Conservation (phyloP, 2,888 invertebrate genomes). For the Pachydiplax longipennis region DNA sequence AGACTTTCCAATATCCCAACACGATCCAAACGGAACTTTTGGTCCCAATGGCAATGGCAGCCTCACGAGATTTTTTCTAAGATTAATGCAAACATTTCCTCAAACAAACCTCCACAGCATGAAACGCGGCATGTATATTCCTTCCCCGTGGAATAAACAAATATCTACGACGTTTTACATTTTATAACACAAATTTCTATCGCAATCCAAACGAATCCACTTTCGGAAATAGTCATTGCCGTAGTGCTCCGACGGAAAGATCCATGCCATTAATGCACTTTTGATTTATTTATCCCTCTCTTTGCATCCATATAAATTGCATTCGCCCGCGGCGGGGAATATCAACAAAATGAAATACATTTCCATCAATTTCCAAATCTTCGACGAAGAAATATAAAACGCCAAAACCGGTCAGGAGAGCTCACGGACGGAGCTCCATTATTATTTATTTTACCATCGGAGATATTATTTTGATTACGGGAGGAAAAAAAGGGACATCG, state of each 20-base stretch:
- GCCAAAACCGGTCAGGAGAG: background rate
- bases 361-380: constrained; percentile 1
- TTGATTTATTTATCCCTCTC: background rate
- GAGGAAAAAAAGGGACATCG: background rate
- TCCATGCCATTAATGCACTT: background rate
- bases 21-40: too few relatives aligned
- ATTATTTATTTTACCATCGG: background rate
- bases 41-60: too few relatives aligned
- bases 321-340: background rate
- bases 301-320: background rate
- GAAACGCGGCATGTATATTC: too few relatives aligned
- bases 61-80: too few relatives aligned
- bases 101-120: too few relatives aligned
- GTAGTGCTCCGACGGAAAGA: background rate
- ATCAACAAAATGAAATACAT: constrained; percentile 21
- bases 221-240: background rate
- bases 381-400: background rate
- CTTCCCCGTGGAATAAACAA: too few relatives aligned
- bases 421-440: background rate
- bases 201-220: background rate
- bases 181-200: too few relatives aligned
- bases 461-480: constrained; percentile 19
- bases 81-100: too few relatives aligned
- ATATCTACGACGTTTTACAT: too few relatives aligned
- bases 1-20: too few relatives aligned